These are phyloP conservation scores for Antennarius maculatus DNA, from an alignment of 2,797 vertebrate genomes.

Conservation along the genomic window DNA sequence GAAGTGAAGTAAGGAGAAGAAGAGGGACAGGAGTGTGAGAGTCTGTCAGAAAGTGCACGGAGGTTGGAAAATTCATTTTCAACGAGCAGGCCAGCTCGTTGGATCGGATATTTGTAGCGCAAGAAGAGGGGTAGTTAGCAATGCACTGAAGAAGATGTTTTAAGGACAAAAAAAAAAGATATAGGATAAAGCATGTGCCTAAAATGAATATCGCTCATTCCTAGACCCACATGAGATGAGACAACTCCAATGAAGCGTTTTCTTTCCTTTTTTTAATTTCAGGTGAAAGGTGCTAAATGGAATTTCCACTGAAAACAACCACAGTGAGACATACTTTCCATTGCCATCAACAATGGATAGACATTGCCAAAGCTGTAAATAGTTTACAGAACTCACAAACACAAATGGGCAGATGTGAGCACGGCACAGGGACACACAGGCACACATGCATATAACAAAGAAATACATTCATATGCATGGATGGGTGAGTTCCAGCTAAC, in stretches of 20 bases:
- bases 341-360: constrained; percentile 71
- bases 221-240: constrained; percentile 45
- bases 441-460: constrained; percentile 44
- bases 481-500: constrained; percentile 12
- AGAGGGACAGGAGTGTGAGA: constrained; percentile 58
- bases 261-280: constrained; percentile 14
- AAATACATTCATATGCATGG: constrained; percentile 43
- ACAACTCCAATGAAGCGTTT: constrained; percentile 29
- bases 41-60: constrained; percentile 74
- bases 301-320: constrained; percentile 69
- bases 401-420: constrained; percentile 46
- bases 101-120: constrained; percentile 41
- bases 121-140: constrained; percentile 28
- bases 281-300: constrained; percentile 70
- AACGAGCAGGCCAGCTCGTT: constrained; percentile 52
- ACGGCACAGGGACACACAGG: constrained; percentile 50
- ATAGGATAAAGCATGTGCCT: constrained; percentile 41
- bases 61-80: constrained; percentile 79
- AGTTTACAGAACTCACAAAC: constrained; percentile 72
- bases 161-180: constrained; percentile 13
- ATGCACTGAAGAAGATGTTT: constrained; percentile 29
- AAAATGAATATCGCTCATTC: constrained; percentile 40
- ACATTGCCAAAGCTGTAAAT: constrained; percentile 75
- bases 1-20: constrained; percentile 57
- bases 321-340: constrained; percentile 79